A percentile compares a stretch with the other conserved stretches of the same genome.
Evolutionary conservation across 2,888 invertebrate genomes (phyloP).

Genomic region (Sinohyriopsis cumingii): DNA sequence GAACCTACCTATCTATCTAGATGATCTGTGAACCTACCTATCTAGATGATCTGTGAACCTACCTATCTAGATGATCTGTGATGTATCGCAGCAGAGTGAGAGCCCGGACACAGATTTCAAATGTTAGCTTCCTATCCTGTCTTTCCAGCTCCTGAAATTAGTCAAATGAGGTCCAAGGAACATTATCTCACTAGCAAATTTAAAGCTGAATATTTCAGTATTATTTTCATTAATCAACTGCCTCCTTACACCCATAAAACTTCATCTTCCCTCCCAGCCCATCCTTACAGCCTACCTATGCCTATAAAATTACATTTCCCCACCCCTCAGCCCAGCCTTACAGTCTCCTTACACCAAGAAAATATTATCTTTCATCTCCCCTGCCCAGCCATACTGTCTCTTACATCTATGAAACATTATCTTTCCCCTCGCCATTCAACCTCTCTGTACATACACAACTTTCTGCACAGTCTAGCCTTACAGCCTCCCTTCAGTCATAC

Average conservation of each 20-base stretch:
- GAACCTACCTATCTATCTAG: too few species aligned
- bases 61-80: constrained; percentile 76
- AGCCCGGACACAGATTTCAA: constrained; percentile 86
- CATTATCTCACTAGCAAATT: background rate
- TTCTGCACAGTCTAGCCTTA: too few species aligned
- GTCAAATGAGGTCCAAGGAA: constrained; percentile 1
- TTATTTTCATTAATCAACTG: background rate
- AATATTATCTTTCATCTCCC: too few species aligned
- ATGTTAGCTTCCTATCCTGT: constrained; percentile 76
- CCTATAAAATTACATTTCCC: too few species aligned
- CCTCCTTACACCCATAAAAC: background rate
- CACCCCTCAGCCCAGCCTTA: too few species aligned
- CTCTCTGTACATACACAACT: too few species aligned
- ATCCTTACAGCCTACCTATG: background rate
- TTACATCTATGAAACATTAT: too few species aligned
- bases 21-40: constrained; percentile 78
- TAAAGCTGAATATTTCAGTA: background rate
- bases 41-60: constrained; percentile 76
- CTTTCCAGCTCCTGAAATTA: constrained; percentile 64
- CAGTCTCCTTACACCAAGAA: too few species aligned
- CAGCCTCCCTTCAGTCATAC: too few species aligned
- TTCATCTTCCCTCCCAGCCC: background rate
- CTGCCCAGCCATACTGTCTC: too few species aligned
- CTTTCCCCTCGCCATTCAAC: too few species aligned
- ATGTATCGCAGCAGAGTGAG: constrained; percentile 86